Conservation (phyloP, 2,113 vertebrate genomes). For the Furnarius figulus region DNA sequence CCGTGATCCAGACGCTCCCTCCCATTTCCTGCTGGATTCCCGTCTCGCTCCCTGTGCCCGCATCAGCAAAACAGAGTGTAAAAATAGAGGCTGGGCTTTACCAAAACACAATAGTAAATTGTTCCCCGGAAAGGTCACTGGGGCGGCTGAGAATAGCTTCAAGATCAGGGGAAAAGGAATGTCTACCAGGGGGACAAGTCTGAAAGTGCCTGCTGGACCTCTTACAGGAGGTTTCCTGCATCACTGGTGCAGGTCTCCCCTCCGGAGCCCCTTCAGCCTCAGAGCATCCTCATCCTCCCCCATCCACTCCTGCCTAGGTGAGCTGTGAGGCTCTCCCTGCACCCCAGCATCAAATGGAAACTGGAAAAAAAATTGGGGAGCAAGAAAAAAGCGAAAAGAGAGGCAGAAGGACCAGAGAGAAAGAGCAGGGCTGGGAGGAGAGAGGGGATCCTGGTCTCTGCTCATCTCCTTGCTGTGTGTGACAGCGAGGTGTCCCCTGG, state of each 20-base stretch:
- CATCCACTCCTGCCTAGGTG: background rate
- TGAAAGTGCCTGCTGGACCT: background rate
- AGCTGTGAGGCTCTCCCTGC: background rate
- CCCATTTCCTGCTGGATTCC: slow-evolving; percentile 65
- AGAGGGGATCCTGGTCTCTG: background rate
- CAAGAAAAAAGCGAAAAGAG: background rate
- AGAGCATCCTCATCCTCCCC: background rate
- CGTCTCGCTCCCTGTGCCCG: slow-evolving; percentile 7
- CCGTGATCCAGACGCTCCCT: slow-evolving; percentile 30
- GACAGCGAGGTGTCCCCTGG: background rate
- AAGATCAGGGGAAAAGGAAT: background rate
- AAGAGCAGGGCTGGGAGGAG: background rate
- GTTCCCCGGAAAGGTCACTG: slow-evolving; percentile 67
- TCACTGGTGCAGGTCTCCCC: background rate
- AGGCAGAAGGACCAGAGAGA: background rate
- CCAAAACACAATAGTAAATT: slow-evolving; percentile 67
- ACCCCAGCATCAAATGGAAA: background rate
- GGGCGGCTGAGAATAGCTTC: slow-evolving; percentile 26
- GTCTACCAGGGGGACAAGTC: background rate
- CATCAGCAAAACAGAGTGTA: slow-evolving; percentile 70
- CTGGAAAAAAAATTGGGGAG: fast-evolving
- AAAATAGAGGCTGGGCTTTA: slow-evolving; percentile 65
- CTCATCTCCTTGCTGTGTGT: background rate
- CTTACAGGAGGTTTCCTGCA: background rate
- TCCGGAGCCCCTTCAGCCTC: background rate